These are phyloP conservation scores for Chionodraco myersi DNA, from an alignment of 2,113 vertebrate genomes.

Conservation along the genomic window DNA sequence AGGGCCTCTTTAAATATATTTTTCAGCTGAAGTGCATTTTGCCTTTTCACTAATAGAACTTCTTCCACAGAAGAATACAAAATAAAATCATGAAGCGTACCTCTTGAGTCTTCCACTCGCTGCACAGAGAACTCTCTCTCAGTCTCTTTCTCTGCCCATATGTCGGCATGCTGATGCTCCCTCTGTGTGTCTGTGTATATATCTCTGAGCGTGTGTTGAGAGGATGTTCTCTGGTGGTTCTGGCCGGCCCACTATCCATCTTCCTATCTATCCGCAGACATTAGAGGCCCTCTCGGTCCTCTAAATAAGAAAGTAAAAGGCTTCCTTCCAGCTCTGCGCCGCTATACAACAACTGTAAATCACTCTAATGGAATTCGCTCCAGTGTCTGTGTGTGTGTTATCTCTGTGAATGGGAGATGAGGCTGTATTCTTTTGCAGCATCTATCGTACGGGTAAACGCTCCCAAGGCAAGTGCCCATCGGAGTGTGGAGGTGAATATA, in stretches of 20 bases:
- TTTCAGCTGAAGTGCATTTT: not conserved
- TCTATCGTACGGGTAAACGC: slow-evolving; percentile 37
- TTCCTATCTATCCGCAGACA: slow-evolving; percentile 28
- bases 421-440: slow-evolving; percentile 43
- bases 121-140: not conserved
- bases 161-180: not conserved
- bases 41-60: not conserved
- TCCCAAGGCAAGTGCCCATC: slow-evolving; percentile 23
- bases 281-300: slow-evolving; percentile 22
- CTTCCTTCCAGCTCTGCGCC: slow-evolving; percentile 45
- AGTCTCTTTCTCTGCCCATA: not conserved
- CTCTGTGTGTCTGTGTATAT: not conserved
- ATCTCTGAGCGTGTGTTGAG: slow-evolving; percentile 25
- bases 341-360: slow-evolving; percentile 63
- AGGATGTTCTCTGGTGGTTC: slow-evolving; percentile 39
- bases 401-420: slow-evolving; percentile 34
- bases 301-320: slow-evolving; percentile 63
- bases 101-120: not conserved
- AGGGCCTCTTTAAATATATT: not conserved
- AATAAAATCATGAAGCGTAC: not conserved
- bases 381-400: slow-evolving; percentile 26
- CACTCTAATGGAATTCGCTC: slow-evolving; percentile 50
- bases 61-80: not conserved
- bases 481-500: slow-evolving; percentile 43
- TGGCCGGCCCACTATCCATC: slow-evolving; percentile 28